Percentiles rank a stretch among this genome's conserved stretches.
These are phyloP conservation scores for Anaspis maculata DNA, from an alignment of 2,888 invertebrate species.

Conservation along the genomic window DNA sequence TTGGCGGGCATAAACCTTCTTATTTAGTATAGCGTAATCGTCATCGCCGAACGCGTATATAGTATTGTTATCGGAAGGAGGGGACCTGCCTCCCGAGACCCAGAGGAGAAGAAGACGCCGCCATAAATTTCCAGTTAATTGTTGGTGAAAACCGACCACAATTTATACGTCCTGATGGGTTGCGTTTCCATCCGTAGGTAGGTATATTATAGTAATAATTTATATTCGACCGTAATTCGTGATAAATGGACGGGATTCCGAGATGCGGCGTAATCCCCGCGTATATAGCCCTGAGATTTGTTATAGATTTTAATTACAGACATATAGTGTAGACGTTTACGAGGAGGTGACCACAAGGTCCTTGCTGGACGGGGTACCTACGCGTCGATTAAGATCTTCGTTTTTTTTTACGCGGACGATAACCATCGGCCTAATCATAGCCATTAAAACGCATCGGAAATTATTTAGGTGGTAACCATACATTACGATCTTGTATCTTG, in stretches of 20 bases:
- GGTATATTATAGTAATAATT: too few species aligned
- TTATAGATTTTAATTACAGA: slow-evolving; percentile 38
- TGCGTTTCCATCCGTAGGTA: slow-evolving; percentile 33
- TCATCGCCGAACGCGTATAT: slow-evolving; percentile 18
- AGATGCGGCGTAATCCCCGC: too few species aligned
- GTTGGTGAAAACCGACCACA: slow-evolving; percentile 38
- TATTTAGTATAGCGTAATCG: slow-evolving; percentile 24
- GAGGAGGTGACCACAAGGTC: too few species aligned
- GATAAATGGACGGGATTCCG: slow-evolving; percentile 38
- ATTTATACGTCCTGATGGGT: slow-evolving; percentile 33
- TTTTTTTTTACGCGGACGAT: slow-evolving; percentile 31
- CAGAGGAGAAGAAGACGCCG: slow-evolving; percentile 28
- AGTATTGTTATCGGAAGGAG: slow-evolving; percentile 37
- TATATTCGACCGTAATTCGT: slow-evolving; percentile 36
- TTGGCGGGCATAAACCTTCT: slow-evolving; percentile 24
- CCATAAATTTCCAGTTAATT: slow-evolving; percentile 40
- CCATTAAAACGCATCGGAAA: slow-evolving; percentile 24
- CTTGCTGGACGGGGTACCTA: too few species aligned
- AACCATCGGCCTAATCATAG: slow-evolving; percentile 31
- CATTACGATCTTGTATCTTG: slow-evolving; percentile 20
- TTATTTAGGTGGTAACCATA: slow-evolving; percentile 25
- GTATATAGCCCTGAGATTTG: slow-evolving; percentile 40
- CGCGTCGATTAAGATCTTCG: slow-evolving; percentile 33
- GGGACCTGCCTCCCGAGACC: too few species aligned
- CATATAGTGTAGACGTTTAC: too few species aligned